Evolutionary conservation across 53 echinoderm and acorn worm genomes (phyloP).

Genomic region (Luidia sarsii): DNA sequence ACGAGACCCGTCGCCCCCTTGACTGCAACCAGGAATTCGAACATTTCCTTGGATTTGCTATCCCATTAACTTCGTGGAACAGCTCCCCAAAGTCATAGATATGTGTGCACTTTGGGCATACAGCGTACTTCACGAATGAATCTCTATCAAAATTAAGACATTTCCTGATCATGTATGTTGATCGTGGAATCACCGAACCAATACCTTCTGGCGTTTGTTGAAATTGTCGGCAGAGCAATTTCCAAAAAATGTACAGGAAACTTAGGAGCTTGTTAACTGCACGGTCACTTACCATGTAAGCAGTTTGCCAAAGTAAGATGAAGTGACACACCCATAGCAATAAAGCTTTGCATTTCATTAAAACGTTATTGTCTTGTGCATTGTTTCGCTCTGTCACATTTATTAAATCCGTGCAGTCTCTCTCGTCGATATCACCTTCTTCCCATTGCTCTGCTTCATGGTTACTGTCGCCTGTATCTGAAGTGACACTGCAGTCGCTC

Average conservation of each 20-base stretch:
- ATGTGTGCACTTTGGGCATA: conserved; percentile 46
- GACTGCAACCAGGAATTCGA: conserved; percentile 8
- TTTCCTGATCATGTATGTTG: neutral
- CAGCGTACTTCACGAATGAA: conserved; percentile 33
- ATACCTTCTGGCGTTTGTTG: neutral
- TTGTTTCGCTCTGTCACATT: neutral
- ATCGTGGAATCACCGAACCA: neutral
- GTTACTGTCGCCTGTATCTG: neutral
- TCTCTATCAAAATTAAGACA: conserved; percentile 15
- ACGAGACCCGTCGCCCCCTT: neutral
- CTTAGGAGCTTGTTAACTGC: conserved; percentile 13
- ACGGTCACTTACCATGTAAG: conserved; percentile 8
- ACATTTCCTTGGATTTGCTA: conserved; percentile 9
- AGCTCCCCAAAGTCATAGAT: conserved; percentile 7
- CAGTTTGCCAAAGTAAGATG: conserved; percentile 20
- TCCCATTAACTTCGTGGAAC: neutral
- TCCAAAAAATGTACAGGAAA: neutral
- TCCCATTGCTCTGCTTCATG: neutral
- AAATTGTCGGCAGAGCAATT: neutral
- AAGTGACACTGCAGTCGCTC: neutral
- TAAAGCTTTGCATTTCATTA: neutral
- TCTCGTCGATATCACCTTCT: neutral
- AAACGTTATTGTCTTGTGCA: neutral
- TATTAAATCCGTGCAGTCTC: conserved; percentile 4
- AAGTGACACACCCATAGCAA: conserved; percentile 28